Evolutionary conservation across 2,797 vertebrate species (phyloP).

Genomic region (Lagothrix lagotricha): DNA sequence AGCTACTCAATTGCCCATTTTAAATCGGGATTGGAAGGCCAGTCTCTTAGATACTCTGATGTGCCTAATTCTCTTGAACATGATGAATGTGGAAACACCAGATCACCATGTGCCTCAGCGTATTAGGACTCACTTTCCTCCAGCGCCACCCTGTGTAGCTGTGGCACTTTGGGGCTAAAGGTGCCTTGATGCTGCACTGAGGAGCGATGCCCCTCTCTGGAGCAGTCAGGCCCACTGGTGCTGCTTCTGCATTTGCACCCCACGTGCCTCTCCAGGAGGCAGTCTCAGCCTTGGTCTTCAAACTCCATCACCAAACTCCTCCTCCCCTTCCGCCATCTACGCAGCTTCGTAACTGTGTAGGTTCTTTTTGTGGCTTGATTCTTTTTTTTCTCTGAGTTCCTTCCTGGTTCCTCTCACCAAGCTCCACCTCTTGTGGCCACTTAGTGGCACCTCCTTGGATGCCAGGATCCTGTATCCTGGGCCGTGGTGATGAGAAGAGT

Average conservation of each 20-base stretch:
- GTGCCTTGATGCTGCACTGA: not conserved
- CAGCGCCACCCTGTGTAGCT: not conserved
- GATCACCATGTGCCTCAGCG: not conserved
- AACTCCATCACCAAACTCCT: too few species aligned
- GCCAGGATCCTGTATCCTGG: not conserved
- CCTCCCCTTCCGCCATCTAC: fast-evolving
- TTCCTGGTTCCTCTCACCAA: not conserved
- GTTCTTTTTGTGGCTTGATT: not conserved
- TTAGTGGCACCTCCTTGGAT: not conserved
- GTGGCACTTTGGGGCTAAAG: not conserved
- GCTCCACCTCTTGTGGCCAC: not conserved
- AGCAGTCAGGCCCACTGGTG: not conserved
- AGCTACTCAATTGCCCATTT: not conserved
- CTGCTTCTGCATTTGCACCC: not conserved
- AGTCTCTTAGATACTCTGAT: not conserved
- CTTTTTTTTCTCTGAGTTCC: not conserved
- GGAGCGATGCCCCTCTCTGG: not conserved
- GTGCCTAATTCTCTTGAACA: not conserved
- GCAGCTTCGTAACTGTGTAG: not conserved
- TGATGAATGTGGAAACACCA: not conserved
- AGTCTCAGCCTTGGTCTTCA: not conserved
- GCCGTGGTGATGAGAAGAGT: not conserved
- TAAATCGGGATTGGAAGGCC: not conserved
- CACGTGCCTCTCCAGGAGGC: too few species aligned
- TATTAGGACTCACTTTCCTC: too few species aligned